phyloP scores from a whole-genome alignment of 2,113 vertebrate genomes.

The Patagioenas fasciata region DNA sequence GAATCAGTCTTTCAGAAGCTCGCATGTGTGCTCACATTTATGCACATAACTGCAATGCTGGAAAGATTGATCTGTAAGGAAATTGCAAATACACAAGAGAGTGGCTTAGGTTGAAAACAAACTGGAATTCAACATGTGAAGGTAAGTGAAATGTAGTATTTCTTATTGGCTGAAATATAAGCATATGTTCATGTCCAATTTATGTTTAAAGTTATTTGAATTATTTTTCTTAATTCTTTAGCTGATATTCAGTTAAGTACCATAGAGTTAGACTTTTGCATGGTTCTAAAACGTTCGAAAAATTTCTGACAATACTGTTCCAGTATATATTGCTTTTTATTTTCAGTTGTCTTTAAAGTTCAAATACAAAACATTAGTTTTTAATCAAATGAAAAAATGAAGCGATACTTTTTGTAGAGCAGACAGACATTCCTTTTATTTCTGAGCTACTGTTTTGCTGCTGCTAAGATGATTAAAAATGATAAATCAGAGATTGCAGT shows the following conservation, averaged over 20 bases:
- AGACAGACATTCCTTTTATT: background rate
- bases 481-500: background rate
- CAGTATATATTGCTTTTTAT: background rate
- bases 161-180: background rate
- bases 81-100: background rate
- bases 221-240: background rate
- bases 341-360: background rate
- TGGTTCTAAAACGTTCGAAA: background rate
- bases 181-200: background rate
- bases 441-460: background rate
- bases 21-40: background rate
- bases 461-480: background rate
- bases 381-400: background rate
- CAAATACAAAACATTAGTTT: background rate
- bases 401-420: background rate
- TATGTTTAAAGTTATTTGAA: background rate
- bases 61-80: background rate
- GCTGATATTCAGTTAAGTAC: background rate
- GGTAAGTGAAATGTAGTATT: conserved; percentile 21
- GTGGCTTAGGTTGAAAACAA: background rate
- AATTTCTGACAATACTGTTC: background rate
- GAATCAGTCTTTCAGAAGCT: background rate
- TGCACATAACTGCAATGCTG: background rate
- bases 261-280: background rate
- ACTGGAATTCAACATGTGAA: background rate